Evolutionary conservation across 2,797 vertebrate genomes (phyloP).

Genomic region (Zenarchopterus dispar): DNA sequence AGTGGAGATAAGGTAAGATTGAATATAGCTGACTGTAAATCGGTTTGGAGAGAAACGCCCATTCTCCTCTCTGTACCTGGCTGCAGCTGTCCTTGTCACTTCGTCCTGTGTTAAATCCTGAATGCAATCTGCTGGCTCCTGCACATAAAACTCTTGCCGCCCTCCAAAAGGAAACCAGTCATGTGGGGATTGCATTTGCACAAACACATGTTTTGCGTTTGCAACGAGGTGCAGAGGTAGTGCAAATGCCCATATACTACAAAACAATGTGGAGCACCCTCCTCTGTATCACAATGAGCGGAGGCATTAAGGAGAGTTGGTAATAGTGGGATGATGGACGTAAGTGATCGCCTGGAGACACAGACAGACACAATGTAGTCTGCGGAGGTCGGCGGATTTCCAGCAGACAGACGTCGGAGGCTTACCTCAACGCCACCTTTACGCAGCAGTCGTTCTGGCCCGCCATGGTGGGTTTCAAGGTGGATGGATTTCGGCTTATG

Average conservation of each 20-base stretch:
- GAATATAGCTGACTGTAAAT: conserved; percentile 26
- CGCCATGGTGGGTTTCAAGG: conserved; percentile 82
- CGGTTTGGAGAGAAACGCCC: conserved; percentile 63
- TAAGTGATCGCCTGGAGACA: conserved; percentile 15
- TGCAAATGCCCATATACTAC: conserved; percentile 56
- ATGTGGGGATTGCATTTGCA: conserved; percentile 20
- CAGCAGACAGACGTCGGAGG: conserved; percentile 39
- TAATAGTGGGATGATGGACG: conserved; percentile 1
- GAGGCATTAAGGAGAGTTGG: background rate
- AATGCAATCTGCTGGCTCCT: conserved; percentile 5
- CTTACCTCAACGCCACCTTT: conserved; percentile 95
- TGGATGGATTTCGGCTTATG: conserved; percentile 24
- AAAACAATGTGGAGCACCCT: conserved; percentile 30
- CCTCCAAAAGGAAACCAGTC: conserved; percentile 10
- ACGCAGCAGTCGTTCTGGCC: conserved; percentile 90
- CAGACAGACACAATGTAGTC: conserved; percentile 70
- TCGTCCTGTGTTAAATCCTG: conserved; percentile 19
- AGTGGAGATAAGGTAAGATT: conserved; percentile 19
- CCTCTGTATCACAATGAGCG: background rate
- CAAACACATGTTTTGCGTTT: conserved; percentile 39
- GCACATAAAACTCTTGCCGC: background rate
- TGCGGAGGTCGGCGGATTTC: conserved; percentile 46
- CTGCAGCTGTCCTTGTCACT: conserved; percentile 62
- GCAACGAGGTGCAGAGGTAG: conserved; percentile 37
- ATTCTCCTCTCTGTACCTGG: conserved; percentile 64